phyloP scores from a whole-genome alignment of 2,113 vertebrate species.

The Actinemys pallida region DNA sequence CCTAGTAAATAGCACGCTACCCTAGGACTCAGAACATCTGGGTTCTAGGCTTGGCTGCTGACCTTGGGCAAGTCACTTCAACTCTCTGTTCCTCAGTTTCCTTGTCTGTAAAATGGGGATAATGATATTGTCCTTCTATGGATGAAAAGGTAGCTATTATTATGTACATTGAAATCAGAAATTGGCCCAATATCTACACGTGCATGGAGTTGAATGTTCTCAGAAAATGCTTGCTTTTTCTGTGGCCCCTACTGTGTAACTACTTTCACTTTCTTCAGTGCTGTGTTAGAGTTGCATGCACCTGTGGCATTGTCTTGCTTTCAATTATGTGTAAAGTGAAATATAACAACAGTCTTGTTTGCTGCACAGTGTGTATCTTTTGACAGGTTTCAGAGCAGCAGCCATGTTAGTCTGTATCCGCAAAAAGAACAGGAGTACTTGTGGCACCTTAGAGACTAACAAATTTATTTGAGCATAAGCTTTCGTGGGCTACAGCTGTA shows the following conservation, averaged over 20 bases:
- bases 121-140: neutral
- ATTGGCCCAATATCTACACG: neutral
- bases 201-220: neutral
- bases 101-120: neutral
- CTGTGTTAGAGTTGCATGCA: neutral
- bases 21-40: neutral
- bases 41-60: neutral
- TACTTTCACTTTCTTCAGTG: neutral
- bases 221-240: neutral
- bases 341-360: neutral
- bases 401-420: too few species aligned
- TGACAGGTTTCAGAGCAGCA: too few species aligned
- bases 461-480: too few species aligned
- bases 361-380: neutral
- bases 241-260: neutral
- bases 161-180: neutral
- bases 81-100: neutral
- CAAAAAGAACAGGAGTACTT: too few species aligned
- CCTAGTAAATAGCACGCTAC: neutral
- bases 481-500: too few species aligned
- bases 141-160: neutral
- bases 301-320: neutral
- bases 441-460: too few species aligned
- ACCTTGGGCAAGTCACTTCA: neutral
- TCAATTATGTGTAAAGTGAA: neutral